These are phyloP conservation scores for Bombus soroeensis DNA, from an alignment of 1,140 invertebrate genomes.

Conservation along the genomic window DNA sequence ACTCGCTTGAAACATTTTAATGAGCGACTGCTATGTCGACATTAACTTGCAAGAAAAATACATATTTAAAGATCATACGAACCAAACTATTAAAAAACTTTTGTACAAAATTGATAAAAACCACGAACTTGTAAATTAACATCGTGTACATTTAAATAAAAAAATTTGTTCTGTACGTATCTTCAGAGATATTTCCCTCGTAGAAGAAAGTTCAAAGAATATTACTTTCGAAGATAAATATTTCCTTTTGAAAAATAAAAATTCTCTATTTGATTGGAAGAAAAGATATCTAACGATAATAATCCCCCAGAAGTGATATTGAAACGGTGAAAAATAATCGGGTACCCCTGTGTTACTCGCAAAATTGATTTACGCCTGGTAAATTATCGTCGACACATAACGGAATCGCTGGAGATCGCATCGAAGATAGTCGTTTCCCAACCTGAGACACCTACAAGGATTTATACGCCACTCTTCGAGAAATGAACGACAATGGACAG, in stretches of 20 bases:
- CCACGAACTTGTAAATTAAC: neutral
- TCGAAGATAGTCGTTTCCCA: constrained; percentile 38
- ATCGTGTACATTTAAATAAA: neutral
- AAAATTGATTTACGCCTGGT: constrained; percentile 51
- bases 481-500: constrained; percentile 48
- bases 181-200: neutral
- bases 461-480: constrained; percentile 36
- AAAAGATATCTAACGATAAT: neutral
- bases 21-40: neutral
- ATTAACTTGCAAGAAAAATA: neutral
- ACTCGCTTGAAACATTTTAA: neutral
- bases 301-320: neutral
- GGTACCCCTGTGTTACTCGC: constrained; percentile 30
- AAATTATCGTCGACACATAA: constrained; percentile 56
- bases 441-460: constrained; percentile 30
- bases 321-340: constrained; percentile 28
- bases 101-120: neutral
- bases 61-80: neutral
- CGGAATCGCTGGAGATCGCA: constrained; percentile 33
- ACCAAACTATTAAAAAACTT: neutral
- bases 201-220: neutral
- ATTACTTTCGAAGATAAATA: neutral
- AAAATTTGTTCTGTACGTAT: no score
- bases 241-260: neutral
- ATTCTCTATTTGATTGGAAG: neutral